phyloP scores from a whole-genome alignment of 2,113 vertebrate species.

The Xenopus borealis region DNA sequence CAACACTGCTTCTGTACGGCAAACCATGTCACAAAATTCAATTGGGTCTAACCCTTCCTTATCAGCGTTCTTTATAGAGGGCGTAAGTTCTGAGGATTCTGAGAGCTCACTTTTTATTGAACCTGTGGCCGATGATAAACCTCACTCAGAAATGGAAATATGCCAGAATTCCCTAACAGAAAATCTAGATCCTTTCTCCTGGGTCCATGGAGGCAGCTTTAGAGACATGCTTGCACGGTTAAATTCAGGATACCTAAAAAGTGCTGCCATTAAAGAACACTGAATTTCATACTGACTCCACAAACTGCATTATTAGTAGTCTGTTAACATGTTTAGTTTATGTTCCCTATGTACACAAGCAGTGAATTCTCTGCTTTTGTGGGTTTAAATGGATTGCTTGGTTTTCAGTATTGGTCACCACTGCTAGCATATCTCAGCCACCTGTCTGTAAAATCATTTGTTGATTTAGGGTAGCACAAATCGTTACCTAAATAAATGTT shows the following conservation, averaged over 20 bases:
- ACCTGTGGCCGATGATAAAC: neutral
- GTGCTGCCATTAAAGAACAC: constrained; percentile 8
- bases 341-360: too few species aligned
- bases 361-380: too few species aligned
- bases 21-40: too few species aligned
- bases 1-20: neutral
- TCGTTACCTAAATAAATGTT: too few species aligned
- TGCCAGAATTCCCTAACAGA: too few species aligned
- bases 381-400: too few species aligned
- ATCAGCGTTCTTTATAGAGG: neutral
- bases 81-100: neutral
- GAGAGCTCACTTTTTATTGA: neutral
- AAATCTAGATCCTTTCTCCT: neutral
- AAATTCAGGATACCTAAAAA: neutral
- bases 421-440: too few species aligned
- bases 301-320: too few species aligned
- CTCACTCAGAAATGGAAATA: neutral
- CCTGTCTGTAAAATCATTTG: too few species aligned
- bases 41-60: neutral
- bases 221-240: constrained; percentile 5
- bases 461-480: too few species aligned
- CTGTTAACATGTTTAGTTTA: too few species aligned
- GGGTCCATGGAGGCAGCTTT: constrained; percentile 4
- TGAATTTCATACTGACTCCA: neutral
- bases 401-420: too few species aligned